phyloP scores from a whole-genome alignment of 2,113 vertebrate genomes.

The Paratilapia polleni region DNA sequence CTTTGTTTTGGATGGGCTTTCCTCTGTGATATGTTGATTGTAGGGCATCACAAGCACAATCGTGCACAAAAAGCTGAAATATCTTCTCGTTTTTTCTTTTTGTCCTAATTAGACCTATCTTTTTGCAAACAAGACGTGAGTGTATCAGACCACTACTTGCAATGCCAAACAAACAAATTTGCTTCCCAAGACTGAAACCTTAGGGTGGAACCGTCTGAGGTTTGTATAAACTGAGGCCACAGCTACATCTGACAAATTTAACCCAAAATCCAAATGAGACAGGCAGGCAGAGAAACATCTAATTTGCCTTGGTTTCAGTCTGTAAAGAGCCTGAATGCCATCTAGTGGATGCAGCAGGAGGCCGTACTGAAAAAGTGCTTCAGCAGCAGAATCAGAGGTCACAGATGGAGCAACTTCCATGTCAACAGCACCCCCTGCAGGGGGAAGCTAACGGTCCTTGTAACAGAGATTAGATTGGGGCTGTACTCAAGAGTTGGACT shows the following conservation, averaged over 20 bases:
- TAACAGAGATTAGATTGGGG: not conserved
- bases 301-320: not conserved
- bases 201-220: not conserved
- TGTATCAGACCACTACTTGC: not conserved
- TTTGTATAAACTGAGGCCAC: not conserved
- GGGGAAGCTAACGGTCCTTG: not conserved
- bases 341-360: slow-evolving; percentile 66
- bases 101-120: not conserved
- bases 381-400: slow-evolving; percentile 44
- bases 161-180: not conserved
- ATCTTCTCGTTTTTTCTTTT: not conserved
- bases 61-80: not conserved
- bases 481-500: not conserved
- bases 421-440: slow-evolving; percentile 73
- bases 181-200: not conserved
- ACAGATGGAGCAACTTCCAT: slow-evolving; percentile 1
- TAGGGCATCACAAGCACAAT: not conserved
- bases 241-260: not conserved
- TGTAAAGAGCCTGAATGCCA: slow-evolving; percentile 71
- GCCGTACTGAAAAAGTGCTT: not conserved
- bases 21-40: not conserved
- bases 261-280: slow-evolving; percentile 24
- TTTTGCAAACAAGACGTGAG: not conserved
- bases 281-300: not conserved
- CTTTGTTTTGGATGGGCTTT: not conserved